Percentiles rank a stretch among this genome's conserved stretches.
Conservation (phyloP, 2,888 invertebrate species). For the Apotomis capreana region DNA sequence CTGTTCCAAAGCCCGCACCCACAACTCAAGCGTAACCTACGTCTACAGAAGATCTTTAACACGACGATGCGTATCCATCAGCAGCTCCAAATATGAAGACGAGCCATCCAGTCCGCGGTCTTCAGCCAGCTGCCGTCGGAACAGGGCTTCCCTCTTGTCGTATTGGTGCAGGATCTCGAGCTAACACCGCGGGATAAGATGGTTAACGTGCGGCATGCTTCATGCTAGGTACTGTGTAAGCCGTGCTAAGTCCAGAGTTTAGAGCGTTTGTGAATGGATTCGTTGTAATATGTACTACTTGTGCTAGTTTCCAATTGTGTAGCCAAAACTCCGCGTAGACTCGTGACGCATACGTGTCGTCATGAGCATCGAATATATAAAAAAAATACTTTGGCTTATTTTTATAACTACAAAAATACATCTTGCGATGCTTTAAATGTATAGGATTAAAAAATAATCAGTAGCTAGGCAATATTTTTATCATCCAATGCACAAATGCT, state of each 20-base stretch:
- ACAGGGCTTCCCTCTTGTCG: slow-evolving; percentile 86
- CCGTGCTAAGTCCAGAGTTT: not conserved
- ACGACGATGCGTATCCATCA: slow-evolving; percentile 98
- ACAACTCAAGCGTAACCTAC: slow-evolving; percentile 28
- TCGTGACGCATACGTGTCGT: no score
- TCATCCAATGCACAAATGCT: no score
- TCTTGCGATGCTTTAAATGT: no score
- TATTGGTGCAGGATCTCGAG: slow-evolving; percentile 61
- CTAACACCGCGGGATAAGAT: slow-evolving; percentile 47
- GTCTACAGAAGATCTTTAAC: slow-evolving; percentile 83
- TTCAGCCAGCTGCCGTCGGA: slow-evolving; percentile 95
- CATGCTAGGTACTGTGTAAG: not conserved
- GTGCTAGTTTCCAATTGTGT: no score
- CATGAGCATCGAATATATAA: no score
- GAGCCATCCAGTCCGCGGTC: slow-evolving; percentile 92
- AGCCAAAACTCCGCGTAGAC: no score
- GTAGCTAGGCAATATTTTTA: no score
- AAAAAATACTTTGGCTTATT: no score
- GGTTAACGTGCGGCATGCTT: slow-evolving; percentile 1
- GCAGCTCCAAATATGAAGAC: slow-evolving; percentile 96
- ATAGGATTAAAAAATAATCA: no score
- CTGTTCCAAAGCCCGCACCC: slow-evolving; percentile 28
- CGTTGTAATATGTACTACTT: no score
- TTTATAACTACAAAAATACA: no score
- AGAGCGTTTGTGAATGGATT: no score